Evolutionary conservation across 2,113 vertebrate genomes (phyloP).

Genomic region (Lampris incognitus): DNA sequence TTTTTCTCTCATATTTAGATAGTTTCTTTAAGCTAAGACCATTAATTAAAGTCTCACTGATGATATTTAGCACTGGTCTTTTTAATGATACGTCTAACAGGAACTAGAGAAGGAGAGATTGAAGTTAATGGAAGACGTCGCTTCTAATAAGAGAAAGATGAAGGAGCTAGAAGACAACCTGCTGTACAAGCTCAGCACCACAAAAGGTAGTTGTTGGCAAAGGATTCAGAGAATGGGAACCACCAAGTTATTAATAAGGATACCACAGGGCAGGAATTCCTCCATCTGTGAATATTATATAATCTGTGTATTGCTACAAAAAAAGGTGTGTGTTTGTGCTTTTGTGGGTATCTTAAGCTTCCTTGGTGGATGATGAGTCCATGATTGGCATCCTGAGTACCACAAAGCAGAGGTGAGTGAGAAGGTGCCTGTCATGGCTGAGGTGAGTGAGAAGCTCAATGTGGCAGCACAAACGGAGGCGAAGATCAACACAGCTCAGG

Average conservation of each 20-base stretch:
- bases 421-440: conserved; percentile 81
- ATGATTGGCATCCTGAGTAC: conserved; percentile 86
- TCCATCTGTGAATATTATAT: too few species aligned
- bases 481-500: conserved; percentile 87
- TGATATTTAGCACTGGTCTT: not conserved
- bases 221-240: not conserved
- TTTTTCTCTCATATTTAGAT: not conserved
- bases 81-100: conserved; percentile 61
- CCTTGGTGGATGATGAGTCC: conserved; percentile 88
- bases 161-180: conserved; percentile 91
- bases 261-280: too few species aligned
- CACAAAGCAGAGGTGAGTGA: conserved; percentile 87
- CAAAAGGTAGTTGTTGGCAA: conserved; percentile 69
- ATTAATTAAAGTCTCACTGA: not conserved
- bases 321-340: not conserved
- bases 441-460: conserved; percentile 87
- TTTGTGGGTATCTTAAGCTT: conserved; percentile 60
- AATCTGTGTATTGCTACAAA: not conserved
- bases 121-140: conserved; percentile 87
- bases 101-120: conserved; percentile 90
- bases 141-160: conserved; percentile 89
- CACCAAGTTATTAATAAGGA: too few species aligned
- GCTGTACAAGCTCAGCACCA: conserved; percentile 87
- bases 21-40: not conserved
- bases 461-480: conserved; percentile 88